Conservation (phyloP, 2,888 invertebrate genomes). For the Hemistola chrysoprasaria region DNA sequence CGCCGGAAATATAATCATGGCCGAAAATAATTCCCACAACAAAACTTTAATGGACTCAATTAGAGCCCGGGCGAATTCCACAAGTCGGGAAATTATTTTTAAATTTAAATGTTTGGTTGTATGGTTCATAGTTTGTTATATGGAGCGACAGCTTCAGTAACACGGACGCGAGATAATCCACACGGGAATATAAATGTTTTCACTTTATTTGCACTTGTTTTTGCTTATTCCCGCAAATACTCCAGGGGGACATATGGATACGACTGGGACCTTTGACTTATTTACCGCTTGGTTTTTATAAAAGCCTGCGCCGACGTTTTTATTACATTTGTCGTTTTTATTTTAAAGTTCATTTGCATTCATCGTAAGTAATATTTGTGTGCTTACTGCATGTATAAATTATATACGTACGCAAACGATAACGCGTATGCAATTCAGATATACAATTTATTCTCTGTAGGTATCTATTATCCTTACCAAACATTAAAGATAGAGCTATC, state of each 20-base stretch:
- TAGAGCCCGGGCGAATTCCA: conserved; percentile 40
- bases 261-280: conserved; percentile 59
- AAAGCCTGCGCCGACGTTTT: conserved; percentile 42
- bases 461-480: no score
- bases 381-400: no score
- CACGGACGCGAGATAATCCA: conserved; percentile 65
- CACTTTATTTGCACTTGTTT: conserved; percentile 74
- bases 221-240: conserved; percentile 64
- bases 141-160: conserved; percentile 48
- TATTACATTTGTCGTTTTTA: conserved; percentile 33
- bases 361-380: conserved; percentile 11
- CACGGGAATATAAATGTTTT: conserved; percentile 73
- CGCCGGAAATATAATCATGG: conserved; percentile 37
- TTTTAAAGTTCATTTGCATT: conserved; percentile 33
- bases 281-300: conserved; percentile 54
- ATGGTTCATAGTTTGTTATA: conserved; percentile 52
- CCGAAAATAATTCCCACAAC: conserved; percentile 42
- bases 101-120: conserved; percentile 48
- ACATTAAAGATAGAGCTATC: no score
- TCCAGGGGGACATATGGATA: conserved; percentile 60
- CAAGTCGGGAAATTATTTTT: conserved; percentile 49
- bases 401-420: no score
- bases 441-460: no score
- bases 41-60: conserved; percentile 54
- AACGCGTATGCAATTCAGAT: no score